A percentile compares a stretch with the other conserved stretches of the same genome.
phyloP scores from a whole-genome alignment of 2,113 vertebrate genomes.

The Crotalus viridis region DNA sequence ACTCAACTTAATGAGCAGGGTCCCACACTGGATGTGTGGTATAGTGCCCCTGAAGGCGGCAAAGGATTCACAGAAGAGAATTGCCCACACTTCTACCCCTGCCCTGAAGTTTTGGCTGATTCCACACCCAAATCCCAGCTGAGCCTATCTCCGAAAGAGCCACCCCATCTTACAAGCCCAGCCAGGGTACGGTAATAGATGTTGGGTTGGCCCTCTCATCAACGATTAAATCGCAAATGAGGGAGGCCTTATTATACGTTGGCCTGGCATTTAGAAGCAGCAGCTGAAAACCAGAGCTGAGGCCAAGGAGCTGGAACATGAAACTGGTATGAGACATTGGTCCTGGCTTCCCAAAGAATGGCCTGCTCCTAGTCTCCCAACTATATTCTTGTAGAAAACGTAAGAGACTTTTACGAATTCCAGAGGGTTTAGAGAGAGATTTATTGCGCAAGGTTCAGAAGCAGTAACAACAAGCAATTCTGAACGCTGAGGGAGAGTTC shows the following conservation, averaged over 20 bases:
- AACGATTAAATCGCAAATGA: background rate
- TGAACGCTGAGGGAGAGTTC: no score
- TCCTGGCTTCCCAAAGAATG: background rate
- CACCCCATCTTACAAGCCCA: background rate
- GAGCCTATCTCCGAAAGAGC: background rate
- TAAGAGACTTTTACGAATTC: no score
- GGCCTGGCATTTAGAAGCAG: background rate
- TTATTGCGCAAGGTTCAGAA: no score
- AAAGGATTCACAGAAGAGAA: background rate
- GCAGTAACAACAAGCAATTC: no score
- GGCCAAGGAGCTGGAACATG: background rate
- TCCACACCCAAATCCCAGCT: background rate
- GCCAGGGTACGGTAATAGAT: background rate
- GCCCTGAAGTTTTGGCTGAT: background rate
- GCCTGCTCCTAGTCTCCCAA: background rate
- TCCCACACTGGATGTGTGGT: background rate
- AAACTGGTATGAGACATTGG: background rate
- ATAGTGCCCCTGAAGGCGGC: background rate
- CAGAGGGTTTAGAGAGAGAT: no score
- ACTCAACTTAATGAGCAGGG: background rate
- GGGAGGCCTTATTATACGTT: background rate
- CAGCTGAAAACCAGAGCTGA: background rate
- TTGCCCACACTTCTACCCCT: background rate
- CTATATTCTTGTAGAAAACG: background rate
- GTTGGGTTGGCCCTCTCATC: background rate